Base-by-base conservation (phyloP, 2,113 vertebrate genomes). In the Boulengerochromis microlepis region DNA sequence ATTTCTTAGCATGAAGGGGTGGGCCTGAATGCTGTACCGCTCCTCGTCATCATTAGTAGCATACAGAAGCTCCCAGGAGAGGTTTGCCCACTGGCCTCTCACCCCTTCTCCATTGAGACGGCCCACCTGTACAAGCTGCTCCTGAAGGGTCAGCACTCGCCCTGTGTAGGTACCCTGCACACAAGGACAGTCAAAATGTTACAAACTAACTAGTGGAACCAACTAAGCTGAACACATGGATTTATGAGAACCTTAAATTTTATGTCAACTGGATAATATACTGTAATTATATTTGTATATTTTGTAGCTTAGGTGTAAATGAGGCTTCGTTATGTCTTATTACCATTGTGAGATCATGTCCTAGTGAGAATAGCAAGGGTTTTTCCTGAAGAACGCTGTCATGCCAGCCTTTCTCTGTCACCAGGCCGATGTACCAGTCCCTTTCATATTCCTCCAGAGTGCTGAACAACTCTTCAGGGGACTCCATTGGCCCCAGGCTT, bases 1-100 rank as follows among this genome's bases (percentile, higher is more conserved):
- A 94, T 99, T 99, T 45, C 99, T 96, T 84, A 99, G 95, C 56
- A 99, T 97, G 1, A 98, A 96, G 0, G 98, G 98, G 84, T 99
- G 98, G 7, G 99, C 99, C 93, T 99, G 98, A 93, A 99, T 99
- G 88, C 99, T 99, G 95, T 99, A 99, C 13, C 98, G 98, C 84
- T 99, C 99, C 81, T 99, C 99, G 1, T 99, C 99, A 0, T 99
- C 99, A 0, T 99, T 99, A 2, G 98, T 99, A 16, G 98, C 99
- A 1, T 99, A 99, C 5, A 99, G 96, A 82, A 99, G 96, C 95
- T 99, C 99, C 99, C 99, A 99, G 5, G 98, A 98, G n/a, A 99
- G 97, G 88, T 99, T 99, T 40, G 98, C 98, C 99, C 99, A 99
- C 94, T 99, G 98, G 3, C 99, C 98, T 81, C 98, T 93, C 10